phyloP scores from a whole-genome alignment of 2,888 invertebrate genomes.

The Drosophila heteroneura region DNA sequence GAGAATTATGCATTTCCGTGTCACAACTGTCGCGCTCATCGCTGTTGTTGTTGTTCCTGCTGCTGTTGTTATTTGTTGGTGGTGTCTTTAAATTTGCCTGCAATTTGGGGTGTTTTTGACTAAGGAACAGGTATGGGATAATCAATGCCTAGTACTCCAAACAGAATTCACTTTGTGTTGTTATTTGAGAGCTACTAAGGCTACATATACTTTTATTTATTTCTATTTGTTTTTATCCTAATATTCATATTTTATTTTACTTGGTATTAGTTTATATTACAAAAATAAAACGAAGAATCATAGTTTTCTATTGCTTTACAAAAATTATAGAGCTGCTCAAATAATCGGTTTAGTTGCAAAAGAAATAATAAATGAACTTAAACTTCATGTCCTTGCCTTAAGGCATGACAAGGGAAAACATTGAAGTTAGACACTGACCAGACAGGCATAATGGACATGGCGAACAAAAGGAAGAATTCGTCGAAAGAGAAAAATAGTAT shows the following conservation, averaged over 20 bases:
- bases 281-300: neutral
- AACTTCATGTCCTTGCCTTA: neutral
- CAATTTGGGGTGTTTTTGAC: conserved; percentile 70
- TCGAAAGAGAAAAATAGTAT: conserved; percentile 25
- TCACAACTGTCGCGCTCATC: conserved; percentile 36
- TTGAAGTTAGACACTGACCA: conserved; percentile 10
- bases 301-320: neutral
- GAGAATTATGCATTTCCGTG: conserved; percentile 15
- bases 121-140: conserved; percentile 70
- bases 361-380: conserved; percentile 8
- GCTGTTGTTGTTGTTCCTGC: conserved; percentile 27
- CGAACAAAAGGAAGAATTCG: conserved; percentile 32
- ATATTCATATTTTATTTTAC: neutral
- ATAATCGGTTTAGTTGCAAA: neutral
- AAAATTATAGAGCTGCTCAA: conserved; percentile 4
- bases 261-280: neutral
- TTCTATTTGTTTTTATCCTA: neutral
- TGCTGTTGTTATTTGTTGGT: conserved; percentile 53
- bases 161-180: conserved; percentile 15
- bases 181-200: neutral
- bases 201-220: neutral
- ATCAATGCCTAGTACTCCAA: conserved; percentile 61
- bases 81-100: conserved; percentile 65
- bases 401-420: conserved; percentile 11
- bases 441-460: conserved; percentile 22